Percentiles rank a stretch among this genome's conserved stretches.
phyloP scores from a whole-genome alignment of 2,113 vertebrate species.

The Petrocephalus microphthalmus region DNA sequence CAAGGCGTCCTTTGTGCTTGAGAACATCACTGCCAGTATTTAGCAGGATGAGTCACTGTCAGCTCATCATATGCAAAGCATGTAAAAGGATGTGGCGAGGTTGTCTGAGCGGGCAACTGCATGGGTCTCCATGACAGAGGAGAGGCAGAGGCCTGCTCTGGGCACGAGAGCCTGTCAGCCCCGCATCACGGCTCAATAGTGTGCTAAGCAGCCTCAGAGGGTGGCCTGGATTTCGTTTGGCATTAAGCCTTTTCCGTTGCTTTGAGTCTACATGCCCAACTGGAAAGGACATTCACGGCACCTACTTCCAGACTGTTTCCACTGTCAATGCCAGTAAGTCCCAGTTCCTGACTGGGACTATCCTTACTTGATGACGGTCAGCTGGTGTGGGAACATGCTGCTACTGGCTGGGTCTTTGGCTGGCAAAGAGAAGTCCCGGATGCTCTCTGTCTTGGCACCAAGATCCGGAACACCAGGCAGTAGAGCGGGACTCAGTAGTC shows the following conservation, averaged over 20 bases:
- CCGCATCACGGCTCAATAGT: neutral
- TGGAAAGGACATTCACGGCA: neutral
- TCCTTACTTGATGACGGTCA: conserved; percentile 74
- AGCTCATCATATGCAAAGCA: conserved; percentile 39
- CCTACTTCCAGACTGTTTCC: neutral
- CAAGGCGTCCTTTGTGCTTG: neutral
- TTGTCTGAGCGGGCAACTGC: conserved; percentile 1
- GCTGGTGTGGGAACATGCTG: conserved; percentile 43
- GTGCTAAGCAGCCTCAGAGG: neutral
- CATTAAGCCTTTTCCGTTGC: neutral
- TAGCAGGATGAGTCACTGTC: neutral
- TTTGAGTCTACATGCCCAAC: neutral
- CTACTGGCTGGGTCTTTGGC: conserved; percentile 60
- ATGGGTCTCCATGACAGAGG: neutral
- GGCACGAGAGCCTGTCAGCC: neutral
- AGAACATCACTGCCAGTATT: neutral
- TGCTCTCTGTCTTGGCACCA: conserved; percentile 54
- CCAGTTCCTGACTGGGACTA: neutral
- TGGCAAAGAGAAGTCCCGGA: conserved; percentile 55
- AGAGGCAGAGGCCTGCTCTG: neutral
- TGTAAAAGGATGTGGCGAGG: conserved; percentile 32
- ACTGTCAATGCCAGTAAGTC: neutral
- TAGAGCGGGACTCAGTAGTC: conserved; percentile 77
- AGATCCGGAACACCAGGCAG: conserved; percentile 58
- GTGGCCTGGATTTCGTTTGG: neutral